Conservation (phyloP, 2,797 vertebrate genomes). For the Platalea minor region DNA sequence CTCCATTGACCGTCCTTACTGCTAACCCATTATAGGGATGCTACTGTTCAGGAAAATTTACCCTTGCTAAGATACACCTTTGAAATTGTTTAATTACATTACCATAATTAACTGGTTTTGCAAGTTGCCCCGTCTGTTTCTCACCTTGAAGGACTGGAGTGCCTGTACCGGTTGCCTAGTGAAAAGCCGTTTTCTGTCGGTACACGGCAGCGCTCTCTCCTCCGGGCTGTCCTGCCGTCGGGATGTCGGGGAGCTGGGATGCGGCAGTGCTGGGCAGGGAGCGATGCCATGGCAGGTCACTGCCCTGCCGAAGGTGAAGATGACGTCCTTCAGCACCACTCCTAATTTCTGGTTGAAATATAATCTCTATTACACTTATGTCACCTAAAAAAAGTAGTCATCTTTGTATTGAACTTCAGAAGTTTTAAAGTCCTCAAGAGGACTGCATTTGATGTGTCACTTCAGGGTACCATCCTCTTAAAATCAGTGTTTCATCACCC, state of each 20-base stretch:
- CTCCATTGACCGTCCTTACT: background rate
- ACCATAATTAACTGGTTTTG: background rate
- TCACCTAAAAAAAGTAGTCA: background rate
- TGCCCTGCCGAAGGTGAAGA: background rate
- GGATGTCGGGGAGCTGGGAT: background rate
- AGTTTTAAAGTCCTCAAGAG: background rate
- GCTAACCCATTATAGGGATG: background rate
- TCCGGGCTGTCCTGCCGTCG: accelerated
- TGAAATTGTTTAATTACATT: background rate
- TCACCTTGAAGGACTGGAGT: accelerated
- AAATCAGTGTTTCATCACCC: background rate
- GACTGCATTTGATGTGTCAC: background rate
- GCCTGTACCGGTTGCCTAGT: accelerated
- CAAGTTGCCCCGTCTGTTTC: background rate
- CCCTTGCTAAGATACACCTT: background rate
- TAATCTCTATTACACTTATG: background rate
- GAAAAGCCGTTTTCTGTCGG: background rate
- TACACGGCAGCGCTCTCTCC: background rate
- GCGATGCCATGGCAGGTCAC: background rate
- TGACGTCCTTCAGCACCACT: background rate
- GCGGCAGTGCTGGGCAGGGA: too few species aligned
- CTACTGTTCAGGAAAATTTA: background rate
- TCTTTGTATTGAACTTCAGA: background rate
- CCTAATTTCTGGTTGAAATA: background rate
- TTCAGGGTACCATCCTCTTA: background rate